Conservation (phyloP, 2,113 vertebrate genomes). For the Tyrannus savana region DNA sequence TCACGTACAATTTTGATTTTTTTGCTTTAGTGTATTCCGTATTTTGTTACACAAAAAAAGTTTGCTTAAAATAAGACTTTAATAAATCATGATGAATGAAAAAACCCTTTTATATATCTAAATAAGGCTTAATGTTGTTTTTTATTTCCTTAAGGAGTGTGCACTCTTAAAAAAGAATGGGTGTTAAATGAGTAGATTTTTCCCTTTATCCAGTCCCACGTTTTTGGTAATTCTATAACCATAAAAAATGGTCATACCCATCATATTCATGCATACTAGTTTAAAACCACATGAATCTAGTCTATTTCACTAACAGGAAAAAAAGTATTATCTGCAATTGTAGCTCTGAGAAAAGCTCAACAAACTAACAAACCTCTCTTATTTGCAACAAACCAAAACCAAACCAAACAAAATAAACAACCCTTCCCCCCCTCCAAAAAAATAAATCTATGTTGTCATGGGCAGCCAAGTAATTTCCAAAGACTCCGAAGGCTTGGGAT, state of each 20-base stretch:
- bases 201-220: neutral
- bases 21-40: neutral
- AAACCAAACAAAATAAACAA: neutral
- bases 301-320: neutral
- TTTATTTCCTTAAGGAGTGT: neutral
- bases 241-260: neutral
- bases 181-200: neutral
- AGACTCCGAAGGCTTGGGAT: neutral
- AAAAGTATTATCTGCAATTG: neutral
- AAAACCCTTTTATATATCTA: neutral
- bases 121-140: neutral
- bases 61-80: neutral
- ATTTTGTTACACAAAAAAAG: neutral
- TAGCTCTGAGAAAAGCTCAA: neutral
- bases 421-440: too few relatives aligned
- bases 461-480: neutral
- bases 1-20: neutral
- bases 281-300: neutral
- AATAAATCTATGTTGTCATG: accelerated
- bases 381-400: neutral
- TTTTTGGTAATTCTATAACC: neutral
- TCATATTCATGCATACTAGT: neutral
- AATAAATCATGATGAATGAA: neutral
- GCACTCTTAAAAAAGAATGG: neutral
- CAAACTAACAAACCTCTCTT: neutral